A percentile compares a stretch with the other conserved stretches of the same genome.
Evolutionary conservation across 2,888 invertebrate species (phyloP).

Genomic region (Venustoraphidia nigricollis): DNA sequence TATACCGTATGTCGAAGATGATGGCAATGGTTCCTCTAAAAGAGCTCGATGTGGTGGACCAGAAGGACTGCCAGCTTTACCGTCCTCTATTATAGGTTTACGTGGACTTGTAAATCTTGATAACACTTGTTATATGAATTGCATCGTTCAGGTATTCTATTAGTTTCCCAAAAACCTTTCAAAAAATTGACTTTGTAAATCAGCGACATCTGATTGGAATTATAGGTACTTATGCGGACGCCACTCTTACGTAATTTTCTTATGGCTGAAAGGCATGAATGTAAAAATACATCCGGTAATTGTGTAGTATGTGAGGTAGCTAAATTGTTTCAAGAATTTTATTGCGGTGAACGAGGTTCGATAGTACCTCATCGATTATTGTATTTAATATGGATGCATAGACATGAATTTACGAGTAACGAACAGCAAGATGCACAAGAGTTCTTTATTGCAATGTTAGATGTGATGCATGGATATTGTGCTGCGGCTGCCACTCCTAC

Average conservation of each 20-base stretch:
- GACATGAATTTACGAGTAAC: conserved; percentile 83
- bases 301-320: conserved; percentile 93
- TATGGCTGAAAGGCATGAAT: conserved; percentile 82
- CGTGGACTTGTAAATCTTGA: conserved; percentile 91
- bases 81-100: conserved; percentile 74
- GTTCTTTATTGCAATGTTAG: conserved; percentile 91
- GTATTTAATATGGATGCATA: conserved; percentile 94
- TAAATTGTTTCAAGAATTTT: conserved; percentile 93
- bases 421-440: conserved; percentile 99
- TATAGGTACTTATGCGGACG: conserved; percentile 80
- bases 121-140: conserved; percentile 97
- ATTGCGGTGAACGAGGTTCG: conserved; percentile 78
- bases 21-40: conserved; percentile 42
- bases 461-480: conserved; percentile 79
- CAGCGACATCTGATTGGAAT: conserved; percentile 8
- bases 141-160: conserved; percentile 64
- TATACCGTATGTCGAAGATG: neutral
- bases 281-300: conserved; percentile 49
- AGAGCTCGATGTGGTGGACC: conserved; percentile 35
- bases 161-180: neutral
- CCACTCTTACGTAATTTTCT: conserved; percentile 91
- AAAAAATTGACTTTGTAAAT: neutral
- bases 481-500: neutral
- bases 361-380: conserved; percentile 78
- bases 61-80: conserved; percentile 27